These are phyloP conservation scores for Chionis minor DNA, from an alignment of 2,113 vertebrate genomes.

Conservation along the genomic window DNA sequence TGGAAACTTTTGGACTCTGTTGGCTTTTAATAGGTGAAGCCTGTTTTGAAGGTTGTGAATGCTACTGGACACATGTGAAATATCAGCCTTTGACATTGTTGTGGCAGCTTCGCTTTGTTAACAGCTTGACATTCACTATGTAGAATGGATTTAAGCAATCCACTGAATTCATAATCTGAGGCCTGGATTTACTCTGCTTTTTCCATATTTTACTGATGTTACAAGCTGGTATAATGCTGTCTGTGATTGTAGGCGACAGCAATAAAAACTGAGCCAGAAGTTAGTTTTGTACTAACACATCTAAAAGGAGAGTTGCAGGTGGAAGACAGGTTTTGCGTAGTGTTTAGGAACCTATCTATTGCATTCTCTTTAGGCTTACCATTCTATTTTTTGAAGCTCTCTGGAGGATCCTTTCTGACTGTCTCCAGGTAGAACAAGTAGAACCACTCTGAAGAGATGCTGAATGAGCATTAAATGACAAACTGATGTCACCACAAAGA, in stretches of 20 bases:
- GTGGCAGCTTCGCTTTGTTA: background rate
- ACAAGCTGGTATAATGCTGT: background rate
- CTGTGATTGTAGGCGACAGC: background rate
- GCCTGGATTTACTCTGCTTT: background rate
- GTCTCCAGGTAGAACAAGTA: background rate
- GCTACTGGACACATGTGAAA: background rate
- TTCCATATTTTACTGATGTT: background rate
- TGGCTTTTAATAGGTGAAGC: background rate
- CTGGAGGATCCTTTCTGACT: background rate
- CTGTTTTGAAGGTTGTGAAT: background rate
- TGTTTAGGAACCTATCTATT: background rate
- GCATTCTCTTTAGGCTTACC: background rate
- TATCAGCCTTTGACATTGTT: background rate
- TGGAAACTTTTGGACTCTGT: background rate
- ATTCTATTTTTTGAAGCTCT: background rate
- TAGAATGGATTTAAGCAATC: background rate
- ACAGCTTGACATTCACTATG: background rate
- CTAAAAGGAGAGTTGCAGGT: background rate
- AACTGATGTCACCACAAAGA: background rate
- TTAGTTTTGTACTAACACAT: background rate
- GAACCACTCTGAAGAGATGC: background rate
- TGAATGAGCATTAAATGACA: background rate
- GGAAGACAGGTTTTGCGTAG: background rate
- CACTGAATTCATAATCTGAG: background rate
- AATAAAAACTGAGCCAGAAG: background rate